Evolutionary conservation across 2,888 invertebrate species (phyloP).

Genomic region (Nemoura dubitans): DNA sequence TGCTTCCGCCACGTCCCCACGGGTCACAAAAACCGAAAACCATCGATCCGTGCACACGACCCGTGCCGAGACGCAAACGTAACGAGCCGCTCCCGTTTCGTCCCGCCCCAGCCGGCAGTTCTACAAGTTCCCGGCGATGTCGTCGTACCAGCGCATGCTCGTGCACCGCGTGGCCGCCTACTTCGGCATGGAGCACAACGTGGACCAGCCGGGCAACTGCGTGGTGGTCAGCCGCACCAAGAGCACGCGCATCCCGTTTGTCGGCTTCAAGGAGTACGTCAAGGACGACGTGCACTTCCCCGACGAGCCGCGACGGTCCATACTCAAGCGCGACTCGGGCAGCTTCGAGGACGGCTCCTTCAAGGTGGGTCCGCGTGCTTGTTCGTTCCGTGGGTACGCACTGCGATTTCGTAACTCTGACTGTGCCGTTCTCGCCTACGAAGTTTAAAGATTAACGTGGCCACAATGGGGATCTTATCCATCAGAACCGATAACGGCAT

Average conservation of each 20-base stretch:
- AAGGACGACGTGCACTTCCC: constrained; percentile 70
- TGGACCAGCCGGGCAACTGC: constrained; percentile 82
- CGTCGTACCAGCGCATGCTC: constrained; percentile 95
- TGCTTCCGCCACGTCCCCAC: too few species aligned
- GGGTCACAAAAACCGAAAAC: too few species aligned
- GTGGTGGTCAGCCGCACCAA: constrained; percentile 86
- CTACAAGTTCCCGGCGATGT: constrained; percentile 90
- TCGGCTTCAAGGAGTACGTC: constrained; percentile 75
- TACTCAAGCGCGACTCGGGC: constrained; percentile 82
- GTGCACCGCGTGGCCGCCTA: constrained; percentile 93
- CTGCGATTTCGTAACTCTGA: too few species aligned
- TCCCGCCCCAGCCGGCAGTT: constrained; percentile 66
- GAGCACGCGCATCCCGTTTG: constrained; percentile 73
- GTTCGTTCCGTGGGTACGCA: too few species aligned
- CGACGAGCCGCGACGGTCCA: constrained; percentile 78
- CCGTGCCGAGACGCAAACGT: not conserved
- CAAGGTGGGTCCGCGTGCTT: constrained; percentile 53
- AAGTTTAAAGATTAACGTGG: too few species aligned
- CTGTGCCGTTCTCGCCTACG: too few species aligned
- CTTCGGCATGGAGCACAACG: constrained; percentile 94
- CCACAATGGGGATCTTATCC: too few species aligned
- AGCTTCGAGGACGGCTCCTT: constrained; percentile 74
- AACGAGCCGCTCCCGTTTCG: not conserved
- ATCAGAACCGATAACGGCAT: too few species aligned
- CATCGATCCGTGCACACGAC: too few species aligned